phyloP scores from a whole-genome alignment of 2,797 vertebrate genomes.

The Falco rusticolus region DNA sequence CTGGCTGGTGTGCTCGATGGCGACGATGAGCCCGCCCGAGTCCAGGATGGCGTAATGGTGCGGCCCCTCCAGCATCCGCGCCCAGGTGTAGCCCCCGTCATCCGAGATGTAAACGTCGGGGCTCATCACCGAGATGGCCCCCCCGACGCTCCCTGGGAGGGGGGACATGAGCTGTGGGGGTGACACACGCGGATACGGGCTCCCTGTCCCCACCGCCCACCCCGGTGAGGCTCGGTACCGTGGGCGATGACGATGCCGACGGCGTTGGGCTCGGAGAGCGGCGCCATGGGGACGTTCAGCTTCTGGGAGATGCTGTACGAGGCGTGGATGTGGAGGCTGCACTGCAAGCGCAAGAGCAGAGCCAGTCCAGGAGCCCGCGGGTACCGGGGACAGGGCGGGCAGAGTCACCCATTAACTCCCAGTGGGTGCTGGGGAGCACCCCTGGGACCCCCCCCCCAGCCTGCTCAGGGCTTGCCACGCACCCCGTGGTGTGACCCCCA shows the following conservation, averaged over 20 bases:
- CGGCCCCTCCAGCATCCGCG: slow-evolving; percentile 86
- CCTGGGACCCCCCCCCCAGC: too few species aligned
- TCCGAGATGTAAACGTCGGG: slow-evolving; percentile 95
- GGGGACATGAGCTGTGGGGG: neutral
- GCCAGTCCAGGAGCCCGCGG: neutral
- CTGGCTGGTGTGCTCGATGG: slow-evolving; percentile 84
- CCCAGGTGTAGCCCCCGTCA: slow-evolving; percentile 94
- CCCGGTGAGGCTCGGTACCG: slow-evolving; percentile 74
- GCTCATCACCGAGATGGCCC: slow-evolving; percentile 86
- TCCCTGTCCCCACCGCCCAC: too few species aligned
- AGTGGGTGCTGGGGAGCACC: neutral
- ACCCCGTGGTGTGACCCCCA: neutral
- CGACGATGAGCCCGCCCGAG: slow-evolving; percentile 92
- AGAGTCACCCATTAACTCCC: neutral
- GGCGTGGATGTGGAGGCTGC: slow-evolving; percentile 93
- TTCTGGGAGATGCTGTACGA: slow-evolving; percentile 90
- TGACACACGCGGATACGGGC: fast-evolving
- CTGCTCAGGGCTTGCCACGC: too few species aligned
- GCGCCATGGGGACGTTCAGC: slow-evolving; percentile 89
- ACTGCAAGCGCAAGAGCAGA: slow-evolving; percentile 78
- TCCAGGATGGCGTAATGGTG: slow-evolving; percentile 95
- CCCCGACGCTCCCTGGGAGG: slow-evolving; percentile 88
- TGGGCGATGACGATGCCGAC: slow-evolving; percentile 93
- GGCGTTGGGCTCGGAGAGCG: slow-evolving; percentile 91
- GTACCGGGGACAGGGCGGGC: neutral